Evolutionary conservation across 2,888 invertebrate species (phyloP).

Genomic region (Notodonta ziczac): DNA sequence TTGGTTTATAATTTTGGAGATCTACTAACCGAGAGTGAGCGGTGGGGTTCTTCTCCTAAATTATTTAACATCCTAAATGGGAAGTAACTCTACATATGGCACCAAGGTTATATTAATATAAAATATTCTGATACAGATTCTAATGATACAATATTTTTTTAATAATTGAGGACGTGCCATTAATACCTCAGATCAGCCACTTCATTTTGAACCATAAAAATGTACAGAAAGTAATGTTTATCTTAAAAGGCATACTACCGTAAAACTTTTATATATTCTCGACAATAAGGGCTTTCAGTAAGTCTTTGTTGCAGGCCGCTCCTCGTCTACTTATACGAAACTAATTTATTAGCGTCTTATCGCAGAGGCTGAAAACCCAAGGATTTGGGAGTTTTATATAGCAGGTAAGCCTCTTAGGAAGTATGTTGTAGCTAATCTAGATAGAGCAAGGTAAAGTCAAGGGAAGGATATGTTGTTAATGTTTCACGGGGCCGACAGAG

Average conservation of each 20-base stretch:
- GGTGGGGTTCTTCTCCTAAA: too few relatives aligned
- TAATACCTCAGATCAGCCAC: too few relatives aligned
- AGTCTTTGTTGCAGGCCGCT: conserved; percentile 1
- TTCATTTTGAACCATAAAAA: too few relatives aligned
- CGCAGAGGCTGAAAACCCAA: conserved; percentile 10
- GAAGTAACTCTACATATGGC: too few relatives aligned
- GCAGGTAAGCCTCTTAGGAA: conserved; percentile 25
- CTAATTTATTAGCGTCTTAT: conserved; percentile 29
- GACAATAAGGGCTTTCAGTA: not conserved
- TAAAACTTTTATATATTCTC: not conserved
- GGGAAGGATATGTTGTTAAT: not conserved
- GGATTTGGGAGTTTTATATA: conserved; percentile 24
- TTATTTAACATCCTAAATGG: too few relatives aligned
- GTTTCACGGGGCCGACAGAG: not conserved
- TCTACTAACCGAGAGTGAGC: too few relatives aligned
- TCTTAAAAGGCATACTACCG: not conserved
- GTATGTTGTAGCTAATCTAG: conserved; percentile 1
- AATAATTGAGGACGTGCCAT: too few relatives aligned
- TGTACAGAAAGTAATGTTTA: too few relatives aligned
- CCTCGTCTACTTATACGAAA: conserved; percentile 12
- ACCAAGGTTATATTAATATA: too few relatives aligned
- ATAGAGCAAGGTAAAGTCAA: not conserved
- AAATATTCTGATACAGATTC: too few relatives aligned
- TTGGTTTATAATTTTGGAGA: too few relatives aligned
- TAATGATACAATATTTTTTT: too few relatives aligned